These are phyloP conservation scores for Microchrysa polita DNA, from an alignment of 2,888 invertebrate species.

Conservation along the genomic window DNA sequence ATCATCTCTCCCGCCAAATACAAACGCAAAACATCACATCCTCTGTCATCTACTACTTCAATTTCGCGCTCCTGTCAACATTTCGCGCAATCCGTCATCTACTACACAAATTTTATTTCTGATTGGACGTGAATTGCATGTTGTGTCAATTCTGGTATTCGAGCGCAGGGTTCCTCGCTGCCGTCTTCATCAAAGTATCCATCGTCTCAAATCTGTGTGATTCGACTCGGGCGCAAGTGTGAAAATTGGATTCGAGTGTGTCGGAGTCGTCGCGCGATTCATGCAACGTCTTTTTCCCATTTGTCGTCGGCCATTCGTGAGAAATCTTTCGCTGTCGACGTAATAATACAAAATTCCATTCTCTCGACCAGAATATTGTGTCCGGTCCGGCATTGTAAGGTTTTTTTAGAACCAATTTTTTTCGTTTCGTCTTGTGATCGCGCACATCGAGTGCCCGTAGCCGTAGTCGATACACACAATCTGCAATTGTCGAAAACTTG, in stretches of 20 bases:
- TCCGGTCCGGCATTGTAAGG: no score
- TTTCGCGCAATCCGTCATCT: conserved; percentile 18
- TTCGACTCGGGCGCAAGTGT: conserved; percentile 40
- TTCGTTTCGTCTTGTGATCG: no score
- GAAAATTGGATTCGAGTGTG: neutral
- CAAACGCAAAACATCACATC: neutral
- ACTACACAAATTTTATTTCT: conserved; percentile 3
- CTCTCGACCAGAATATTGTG: no score
- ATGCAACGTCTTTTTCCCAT: neutral
- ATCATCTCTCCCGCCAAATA: neutral
- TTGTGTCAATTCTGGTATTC: conserved; percentile 28
- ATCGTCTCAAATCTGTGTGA: neutral
- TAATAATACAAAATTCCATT: neutral
- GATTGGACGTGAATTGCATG: conserved; percentile 23
- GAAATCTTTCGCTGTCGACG: conserved; percentile 12
- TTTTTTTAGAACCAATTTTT: no score
- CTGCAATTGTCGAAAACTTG: no score
- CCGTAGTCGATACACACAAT: no score
- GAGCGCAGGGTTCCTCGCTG: conserved; percentile 4
- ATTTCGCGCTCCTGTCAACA: conserved; percentile 3
- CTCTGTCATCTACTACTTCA: neutral
- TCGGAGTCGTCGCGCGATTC: conserved; percentile 43
- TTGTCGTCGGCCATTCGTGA: conserved; percentile 44
- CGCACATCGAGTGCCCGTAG: no score
- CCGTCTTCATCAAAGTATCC: no score